Conservation (phyloP, 1,140 invertebrate species). For the Caenorhabditis elegans region DNA sequence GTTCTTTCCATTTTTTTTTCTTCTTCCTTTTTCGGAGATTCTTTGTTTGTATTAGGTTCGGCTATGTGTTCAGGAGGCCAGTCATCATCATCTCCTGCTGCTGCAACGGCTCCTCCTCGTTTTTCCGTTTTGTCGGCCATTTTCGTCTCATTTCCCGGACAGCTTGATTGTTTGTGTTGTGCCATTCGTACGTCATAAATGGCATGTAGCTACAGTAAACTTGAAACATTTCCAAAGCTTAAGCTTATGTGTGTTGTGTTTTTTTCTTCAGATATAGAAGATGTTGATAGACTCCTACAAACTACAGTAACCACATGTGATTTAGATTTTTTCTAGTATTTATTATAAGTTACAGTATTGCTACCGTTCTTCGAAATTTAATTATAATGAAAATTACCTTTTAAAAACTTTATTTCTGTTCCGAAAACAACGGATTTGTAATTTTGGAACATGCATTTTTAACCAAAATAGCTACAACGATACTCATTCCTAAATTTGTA, state of each 20-base stretch:
- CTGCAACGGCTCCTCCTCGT: conserved; percentile 20
- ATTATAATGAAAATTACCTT: no score
- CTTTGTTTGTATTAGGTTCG: conserved; percentile 22
- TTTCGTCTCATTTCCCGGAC: conserved; percentile 23
- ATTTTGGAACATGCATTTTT: no score
- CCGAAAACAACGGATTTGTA: no score
- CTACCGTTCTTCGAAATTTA: no score
- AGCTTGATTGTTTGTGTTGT: conserved; percentile 19
- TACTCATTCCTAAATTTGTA: no score
- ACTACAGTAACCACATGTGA: no score
- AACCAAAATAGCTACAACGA: no score
- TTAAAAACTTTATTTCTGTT: no score
- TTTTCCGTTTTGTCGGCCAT: conserved; percentile 29
- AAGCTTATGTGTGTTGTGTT: no score
- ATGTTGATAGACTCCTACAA: no score
- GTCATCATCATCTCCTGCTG: background rate
- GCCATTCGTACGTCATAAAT: background rate
- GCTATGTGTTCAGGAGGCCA: conserved; percentile 32
- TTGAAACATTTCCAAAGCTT: background rate
- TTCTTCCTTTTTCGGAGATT: conserved; percentile 1
- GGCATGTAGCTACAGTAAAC: background rate
- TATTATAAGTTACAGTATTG: no score
- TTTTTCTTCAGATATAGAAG: no score
- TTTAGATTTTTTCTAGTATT: background rate
- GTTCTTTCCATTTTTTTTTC: background rate